A percentile compares a stretch with the other conserved stretches of the same genome.
Evolutionary conservation across 2,888 invertebrate species (phyloP).

Genomic region (Mimachlamys varia): DNA sequence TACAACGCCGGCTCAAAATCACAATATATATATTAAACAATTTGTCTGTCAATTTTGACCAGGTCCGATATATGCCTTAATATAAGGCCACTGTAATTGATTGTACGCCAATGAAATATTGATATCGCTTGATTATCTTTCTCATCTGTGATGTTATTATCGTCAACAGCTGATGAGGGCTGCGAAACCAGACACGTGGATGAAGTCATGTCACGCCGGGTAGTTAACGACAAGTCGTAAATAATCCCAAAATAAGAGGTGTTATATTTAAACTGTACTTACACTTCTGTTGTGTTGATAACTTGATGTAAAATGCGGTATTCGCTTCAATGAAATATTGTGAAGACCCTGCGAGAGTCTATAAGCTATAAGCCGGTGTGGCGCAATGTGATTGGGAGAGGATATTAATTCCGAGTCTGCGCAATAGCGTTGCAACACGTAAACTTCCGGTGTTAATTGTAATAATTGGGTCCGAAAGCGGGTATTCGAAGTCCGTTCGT

Average conservation of each 20-base stretch:
- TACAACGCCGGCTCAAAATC: not conserved
- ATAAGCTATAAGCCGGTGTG: constrained; percentile 37
- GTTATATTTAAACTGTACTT: not conserved
- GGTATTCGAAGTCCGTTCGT: too few relatives aligned
- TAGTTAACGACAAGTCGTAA: not conserved
- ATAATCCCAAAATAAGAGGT: not conserved
- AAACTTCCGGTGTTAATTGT: constrained; percentile 47
- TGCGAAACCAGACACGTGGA: constrained; percentile 12
- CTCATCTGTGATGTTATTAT: not conserved
- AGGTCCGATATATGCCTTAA: too few relatives aligned
- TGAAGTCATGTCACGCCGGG: not conserved
- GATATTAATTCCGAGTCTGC: constrained; percentile 44
- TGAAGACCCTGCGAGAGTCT: not conserved
- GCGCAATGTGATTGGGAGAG: constrained; percentile 50
- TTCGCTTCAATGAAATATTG: not conserved
- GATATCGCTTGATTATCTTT: not conserved
- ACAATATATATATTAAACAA: too few relatives aligned
- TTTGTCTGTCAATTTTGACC: too few relatives aligned
- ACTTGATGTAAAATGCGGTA: not conserved
- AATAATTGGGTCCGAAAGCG: not conserved
- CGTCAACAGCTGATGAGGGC: not conserved
- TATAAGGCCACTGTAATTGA: too few relatives aligned
- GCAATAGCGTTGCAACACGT: constrained; percentile 50
- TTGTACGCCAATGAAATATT: too few relatives aligned
- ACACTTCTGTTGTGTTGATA: not conserved